Evolutionary conservation across 2,113 vertebrate species (phyloP), one percentile per base, ranked within the genome.

Genomic region (Pristiophorus japonicus): DNA sequence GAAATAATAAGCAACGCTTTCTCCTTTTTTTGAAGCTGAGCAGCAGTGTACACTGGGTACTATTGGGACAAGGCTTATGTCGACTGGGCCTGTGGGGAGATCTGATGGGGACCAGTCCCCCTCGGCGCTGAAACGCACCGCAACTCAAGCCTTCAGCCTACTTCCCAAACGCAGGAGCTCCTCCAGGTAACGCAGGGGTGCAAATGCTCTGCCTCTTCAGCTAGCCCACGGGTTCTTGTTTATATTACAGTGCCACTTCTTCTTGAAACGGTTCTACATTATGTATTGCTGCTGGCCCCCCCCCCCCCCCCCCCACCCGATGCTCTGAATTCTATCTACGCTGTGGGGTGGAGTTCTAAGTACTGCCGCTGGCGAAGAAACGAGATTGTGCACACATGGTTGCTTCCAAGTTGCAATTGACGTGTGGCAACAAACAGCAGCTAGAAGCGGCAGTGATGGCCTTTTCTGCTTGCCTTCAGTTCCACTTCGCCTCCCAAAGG

Each of bases 101-200:
- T 99, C 99, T 1, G 99, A 99, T 96, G 98, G 99, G 94, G 98
- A 99, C 96, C 98, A 99, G 96, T 97, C 97, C 16, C 97, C 98
- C 42, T 97, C 98, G 0, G 98, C 98, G 42, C 97, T 98, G 90
- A 99, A 99, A 96, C 97, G 98, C 96, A 98, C 98, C 24, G 97
- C 98, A 30, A 97, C 98, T 3, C 98, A 99, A 97, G 98, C 98
- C 3, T 97, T 97, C 73, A 98, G 98, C 1, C 97, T 98, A n/a
- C 97, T 99, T 96, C 99, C 99, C 84, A 99, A 99, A 96, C 98
- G 99, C 94, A 98, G 99, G 96, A 99, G 99, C 97, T 99, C 99
- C 34, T 99, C 98, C 95, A 98, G 99, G 99, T 99, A 97, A 95
- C 20, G 45, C 34, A 47, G 63, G 38, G 90, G 30, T 95, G 75